These are phyloP conservation scores for Sinhomidia bicolor DNA, from an alignment of 2,888 invertebrate species.

Conservation along the genomic window DNA sequence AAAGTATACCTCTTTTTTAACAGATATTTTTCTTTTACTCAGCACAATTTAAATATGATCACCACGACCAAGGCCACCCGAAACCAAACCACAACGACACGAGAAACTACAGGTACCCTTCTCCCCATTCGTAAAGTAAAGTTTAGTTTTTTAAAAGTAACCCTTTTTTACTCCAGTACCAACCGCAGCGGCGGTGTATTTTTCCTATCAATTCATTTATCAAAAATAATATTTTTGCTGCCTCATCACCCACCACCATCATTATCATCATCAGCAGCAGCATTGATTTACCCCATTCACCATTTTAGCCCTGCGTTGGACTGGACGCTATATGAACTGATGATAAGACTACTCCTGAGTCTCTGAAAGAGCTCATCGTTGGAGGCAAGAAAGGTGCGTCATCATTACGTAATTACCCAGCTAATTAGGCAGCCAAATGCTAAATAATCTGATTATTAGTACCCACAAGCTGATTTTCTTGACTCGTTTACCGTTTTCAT, in stretches of 20 bases:
- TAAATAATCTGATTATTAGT: slow-evolving; percentile 41
- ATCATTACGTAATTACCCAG: slow-evolving; percentile 62
- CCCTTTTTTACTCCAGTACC: too few relatives aligned
- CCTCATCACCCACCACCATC: not conserved
- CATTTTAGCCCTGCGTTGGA: too few relatives aligned
- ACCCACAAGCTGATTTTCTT: not conserved
- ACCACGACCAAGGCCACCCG: slow-evolving; percentile 11
- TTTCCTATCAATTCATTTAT: not conserved
- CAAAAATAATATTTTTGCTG: slow-evolving; percentile 12
- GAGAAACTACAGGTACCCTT: too few relatives aligned
- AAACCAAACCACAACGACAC: too few relatives aligned
- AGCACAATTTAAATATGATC: not conserved
- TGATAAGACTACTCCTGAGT: not conserved
- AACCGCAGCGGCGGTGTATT: not conserved
- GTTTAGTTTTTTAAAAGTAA: not conserved
- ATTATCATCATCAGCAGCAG: not conserved
- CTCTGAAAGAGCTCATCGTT: slow-evolving; percentile 1
- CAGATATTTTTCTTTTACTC: too few relatives aligned
- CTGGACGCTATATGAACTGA: too few relatives aligned
- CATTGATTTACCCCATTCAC: too few relatives aligned
- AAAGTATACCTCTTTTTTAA: too few relatives aligned
- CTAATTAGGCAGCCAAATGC: slow-evolving; percentile 49
- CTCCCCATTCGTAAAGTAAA: too few relatives aligned
- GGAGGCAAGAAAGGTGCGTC: slow-evolving; percentile 63
- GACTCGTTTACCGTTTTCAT: too few relatives aligned